phyloP scores from a whole-genome alignment of 53 echinoderm and acorn worm species.

The Apostichopus leukothele region DNA sequence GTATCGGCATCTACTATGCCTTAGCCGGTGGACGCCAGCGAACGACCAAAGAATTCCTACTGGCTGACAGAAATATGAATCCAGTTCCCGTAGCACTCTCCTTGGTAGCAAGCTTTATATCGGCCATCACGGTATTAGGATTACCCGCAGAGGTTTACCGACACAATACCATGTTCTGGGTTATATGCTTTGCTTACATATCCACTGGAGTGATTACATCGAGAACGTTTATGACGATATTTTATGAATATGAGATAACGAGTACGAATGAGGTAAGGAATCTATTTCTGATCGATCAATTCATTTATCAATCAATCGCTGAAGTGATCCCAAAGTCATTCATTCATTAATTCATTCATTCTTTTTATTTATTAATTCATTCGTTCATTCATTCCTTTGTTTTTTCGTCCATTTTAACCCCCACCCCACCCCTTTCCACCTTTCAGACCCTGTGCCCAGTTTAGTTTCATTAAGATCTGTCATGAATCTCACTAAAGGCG shows the following conservation, averaged over 20 bases:
- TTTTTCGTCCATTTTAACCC: no score
- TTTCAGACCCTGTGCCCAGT: no score
- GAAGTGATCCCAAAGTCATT: no score
- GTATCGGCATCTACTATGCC: constrained; percentile 75
- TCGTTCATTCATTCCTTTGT: no score
- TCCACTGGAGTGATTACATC: constrained; percentile 46
- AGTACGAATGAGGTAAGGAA: constrained; percentile 67
- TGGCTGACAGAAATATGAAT: constrained; percentile 79
- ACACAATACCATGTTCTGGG: constrained; percentile 72
- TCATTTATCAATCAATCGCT: no score
- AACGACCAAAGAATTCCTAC: constrained; percentile 73
- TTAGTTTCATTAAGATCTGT: no score
- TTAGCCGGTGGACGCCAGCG: constrained; percentile 74
- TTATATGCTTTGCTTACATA: constrained; percentile 56
- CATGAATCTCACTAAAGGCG: no score
- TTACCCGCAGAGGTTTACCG: constrained; percentile 83
- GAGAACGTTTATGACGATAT: constrained; percentile 50
- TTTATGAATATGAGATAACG: constrained; percentile 49
- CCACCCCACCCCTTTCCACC: no score
- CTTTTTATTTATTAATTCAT: no score
- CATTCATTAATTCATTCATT: no score
- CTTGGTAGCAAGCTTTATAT: constrained; percentile 73
- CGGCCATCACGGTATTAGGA: constrained; percentile 79
- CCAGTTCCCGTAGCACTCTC: constrained; percentile 82
- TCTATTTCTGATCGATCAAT: no score